Evolutionary conservation across 2,888 invertebrate genomes (phyloP), one percentile per base, ranked within the genome.

Genomic region (Chouioia cunea): DNA sequence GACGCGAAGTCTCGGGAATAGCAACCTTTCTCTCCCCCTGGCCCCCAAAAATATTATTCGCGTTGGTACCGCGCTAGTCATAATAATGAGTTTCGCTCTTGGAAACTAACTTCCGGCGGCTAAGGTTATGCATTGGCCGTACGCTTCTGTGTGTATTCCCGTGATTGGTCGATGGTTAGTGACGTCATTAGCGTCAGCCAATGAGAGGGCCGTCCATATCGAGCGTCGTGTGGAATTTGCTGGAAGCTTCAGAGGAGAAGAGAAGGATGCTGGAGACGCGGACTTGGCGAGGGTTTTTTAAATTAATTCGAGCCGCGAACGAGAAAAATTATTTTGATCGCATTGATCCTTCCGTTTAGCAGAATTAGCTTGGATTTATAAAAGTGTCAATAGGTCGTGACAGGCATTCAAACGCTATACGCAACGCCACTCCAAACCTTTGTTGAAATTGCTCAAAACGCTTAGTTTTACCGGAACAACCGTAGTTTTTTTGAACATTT

Each of bases 171-270:
- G 46, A 0, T 0, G 14, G 6, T 6, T 36, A 20, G 20, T 36
- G 18, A 66, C 71, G 71, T 71, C 66, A 65, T 57, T 57, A 36
- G 53, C 46, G 22, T 10, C 44, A 8, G 4, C 71, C 71, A 71
- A 66, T 71, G 4, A n/a, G 15, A 1, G 1, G 1, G 1, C 16
- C 10, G 54, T 27, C 60, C 46, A 44, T 47, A 54, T 53, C 4
- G 27, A 43, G 20, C 23, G 27, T 44, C 22, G 15, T 8, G 43
- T 70, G 44, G 70, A 70, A 70, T 57, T 65, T 70, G 23, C 70
- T 44, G 60, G 70, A 70, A 65, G 60, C 20, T 62, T 27, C 18
- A 14, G 15, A 46, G 22, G 36, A 36, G 36, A 12, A 14, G 15
- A 46, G 22, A 12, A 36, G 36, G 36, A 36, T 36, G 43, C n/a